Conservation (phyloP, 2,888 invertebrate genomes). For the Heliconius ismenius region DNA sequence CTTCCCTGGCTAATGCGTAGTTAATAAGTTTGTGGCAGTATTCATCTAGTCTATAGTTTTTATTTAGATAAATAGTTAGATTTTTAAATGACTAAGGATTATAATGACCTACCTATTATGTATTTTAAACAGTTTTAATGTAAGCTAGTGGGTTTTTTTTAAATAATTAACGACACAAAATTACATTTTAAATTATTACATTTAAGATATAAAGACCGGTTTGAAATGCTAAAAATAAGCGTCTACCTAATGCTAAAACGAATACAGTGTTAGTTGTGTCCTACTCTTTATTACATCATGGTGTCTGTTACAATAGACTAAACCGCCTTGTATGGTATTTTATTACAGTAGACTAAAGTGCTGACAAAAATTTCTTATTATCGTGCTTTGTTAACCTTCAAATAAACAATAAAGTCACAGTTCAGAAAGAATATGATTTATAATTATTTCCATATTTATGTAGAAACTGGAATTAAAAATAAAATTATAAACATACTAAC, state of each 20-base stretch:
- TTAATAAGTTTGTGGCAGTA: neutral
- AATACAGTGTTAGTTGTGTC: neutral
- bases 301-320: neutral
- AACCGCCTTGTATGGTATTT: neutral
- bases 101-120: neutral
- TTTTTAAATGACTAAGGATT: neutral
- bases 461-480: neutral
- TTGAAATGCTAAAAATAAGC: neutral
- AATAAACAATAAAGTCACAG: neutral
- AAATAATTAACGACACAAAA: neutral
- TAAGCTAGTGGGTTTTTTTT: neutral
- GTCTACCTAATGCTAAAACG: constrained; percentile 7
- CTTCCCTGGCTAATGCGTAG: constrained; percentile 45
- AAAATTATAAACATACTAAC: neutral
- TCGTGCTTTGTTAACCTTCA: no score
- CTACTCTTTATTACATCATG: neutral
- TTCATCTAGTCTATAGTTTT: neutral
- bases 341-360: neutral
- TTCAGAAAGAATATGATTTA: neutral
- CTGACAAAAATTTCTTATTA: neutral
- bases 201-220: constrained; percentile 8
- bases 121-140: neutral
- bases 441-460: neutral
- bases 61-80: neutral
- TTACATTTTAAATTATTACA: neutral